Conservation (phyloP, 2,797 vertebrate genomes). For the Alauda arvensis region DNA sequence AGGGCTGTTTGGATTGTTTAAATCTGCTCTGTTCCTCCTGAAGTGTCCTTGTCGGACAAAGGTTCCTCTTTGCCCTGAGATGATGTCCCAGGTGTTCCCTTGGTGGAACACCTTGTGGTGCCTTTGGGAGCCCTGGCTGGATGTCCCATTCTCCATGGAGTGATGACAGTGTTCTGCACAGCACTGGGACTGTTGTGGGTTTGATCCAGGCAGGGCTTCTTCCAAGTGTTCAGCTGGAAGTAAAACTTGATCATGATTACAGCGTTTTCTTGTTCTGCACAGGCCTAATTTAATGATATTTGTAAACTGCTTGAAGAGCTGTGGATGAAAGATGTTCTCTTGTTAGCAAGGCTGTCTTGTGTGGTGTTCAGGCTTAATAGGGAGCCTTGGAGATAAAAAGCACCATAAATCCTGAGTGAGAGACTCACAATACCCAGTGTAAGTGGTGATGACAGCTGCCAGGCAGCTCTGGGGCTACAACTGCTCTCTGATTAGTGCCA, state of each 20-base stretch:
- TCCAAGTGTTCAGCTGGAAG: neutral
- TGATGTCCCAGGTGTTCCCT: neutral
- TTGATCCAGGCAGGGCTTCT: neutral
- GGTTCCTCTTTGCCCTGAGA: neutral
- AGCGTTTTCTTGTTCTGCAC: neutral
- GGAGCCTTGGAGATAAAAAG: neutral
- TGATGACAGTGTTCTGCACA: neutral
- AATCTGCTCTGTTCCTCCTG: neutral
- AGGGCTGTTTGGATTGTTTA: neutral
- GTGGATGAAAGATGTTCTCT: neutral
- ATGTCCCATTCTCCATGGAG: neutral
- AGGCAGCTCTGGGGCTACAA: neutral
- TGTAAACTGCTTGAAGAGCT: neutral
- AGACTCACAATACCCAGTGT: neutral
- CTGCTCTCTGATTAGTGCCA: neutral
- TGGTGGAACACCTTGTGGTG: neutral
- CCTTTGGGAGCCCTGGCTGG: neutral
- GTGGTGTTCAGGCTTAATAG: neutral
- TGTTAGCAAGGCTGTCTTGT: neutral
- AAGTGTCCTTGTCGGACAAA: neutral
- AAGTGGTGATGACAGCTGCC: neutral
- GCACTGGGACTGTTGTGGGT: neutral
- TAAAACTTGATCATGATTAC: neutral
- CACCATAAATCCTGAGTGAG: neutral
- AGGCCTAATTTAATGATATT: conserved; percentile 2